Evolutionary conservation across 2,113 vertebrate genomes (phyloP).

Genomic region (Ornithorhynchus anatinus): DNA sequence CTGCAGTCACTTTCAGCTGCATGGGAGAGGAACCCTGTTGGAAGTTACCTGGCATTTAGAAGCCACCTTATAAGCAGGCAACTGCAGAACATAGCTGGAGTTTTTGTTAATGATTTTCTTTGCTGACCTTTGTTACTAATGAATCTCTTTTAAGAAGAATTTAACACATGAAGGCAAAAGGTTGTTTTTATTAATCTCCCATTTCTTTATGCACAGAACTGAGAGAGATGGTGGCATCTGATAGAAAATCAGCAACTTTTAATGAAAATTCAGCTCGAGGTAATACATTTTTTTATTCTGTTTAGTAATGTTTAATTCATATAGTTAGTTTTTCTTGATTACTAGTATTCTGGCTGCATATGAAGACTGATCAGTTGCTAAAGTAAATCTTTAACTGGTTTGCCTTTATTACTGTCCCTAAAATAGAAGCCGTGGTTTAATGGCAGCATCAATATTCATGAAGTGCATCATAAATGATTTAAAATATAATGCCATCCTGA

Average conservation of each 20-base stretch:
- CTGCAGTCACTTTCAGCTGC: constrained; percentile 20
- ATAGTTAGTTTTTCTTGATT: constrained; percentile 24
- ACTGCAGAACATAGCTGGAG: constrained; percentile 46
- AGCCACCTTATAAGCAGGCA: constrained; percentile 45
- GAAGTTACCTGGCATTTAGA: constrained; percentile 69
- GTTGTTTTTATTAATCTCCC: constrained; percentile 65
- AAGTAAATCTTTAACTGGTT: constrained; percentile 5
- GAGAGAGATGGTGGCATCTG: constrained; percentile 73
- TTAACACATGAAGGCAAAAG: constrained; percentile 60
- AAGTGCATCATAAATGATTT: constrained; percentile 17
- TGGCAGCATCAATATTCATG: background rate
- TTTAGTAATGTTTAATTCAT: constrained; percentile 5
- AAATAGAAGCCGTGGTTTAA: constrained; percentile 1
- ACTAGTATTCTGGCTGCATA: constrained; percentile 30
- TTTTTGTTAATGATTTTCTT: constrained; percentile 60
- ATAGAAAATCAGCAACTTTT: constrained; percentile 67
- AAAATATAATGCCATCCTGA: background rate
- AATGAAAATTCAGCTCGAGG: constrained; percentile 73
- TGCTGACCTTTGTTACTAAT: constrained; percentile 71
- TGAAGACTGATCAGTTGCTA: constrained; percentile 5
- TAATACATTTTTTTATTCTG: constrained; percentile 53
- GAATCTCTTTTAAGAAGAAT: constrained; percentile 61
- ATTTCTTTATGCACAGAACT: constrained; percentile 66
- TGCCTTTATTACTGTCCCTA: background rate
- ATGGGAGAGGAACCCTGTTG: constrained; percentile 54